Evolutionary conservation across 2,797 vertebrate species (phyloP), one percentile per base, ranked within the genome.

Genomic region (Toxotes lorentzi): DNA sequence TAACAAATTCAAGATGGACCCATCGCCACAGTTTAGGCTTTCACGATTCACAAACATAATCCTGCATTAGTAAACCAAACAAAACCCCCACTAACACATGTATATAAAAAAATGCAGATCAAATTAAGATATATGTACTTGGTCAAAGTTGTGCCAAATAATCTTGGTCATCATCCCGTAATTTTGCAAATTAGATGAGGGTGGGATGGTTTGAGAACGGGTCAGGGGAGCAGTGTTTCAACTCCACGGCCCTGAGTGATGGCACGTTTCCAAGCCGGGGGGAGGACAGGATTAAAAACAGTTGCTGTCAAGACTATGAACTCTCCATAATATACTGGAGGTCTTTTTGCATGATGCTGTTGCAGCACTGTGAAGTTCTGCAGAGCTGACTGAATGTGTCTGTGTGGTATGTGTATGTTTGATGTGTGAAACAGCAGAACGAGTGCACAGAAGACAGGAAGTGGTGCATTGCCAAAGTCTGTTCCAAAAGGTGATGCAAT

Each of bases 101-200:
- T 6, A 3, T 13, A 35, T 3, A 59, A 27, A 35, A 35, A 61
- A 14, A 19, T 30, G 27, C 62, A 34, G 17, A 51, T 12, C n/a
- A 45, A 9, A 66, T 23, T 16, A 50, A 73, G 7, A 27, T 13
- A 12, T 4, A 13, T 17, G 24, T 34, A 24, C 23, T 34, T 27
- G 5, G 64, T 19, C 40, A 59, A 41, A 34, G 2, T 48, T 41
- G 40, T 67, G 16, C 30, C 76, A 82, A 60, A 67, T 45, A 62
- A 84, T 89, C 90, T 76, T 2, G 4, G 21, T 78, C 86, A 81
- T 90, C 83, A 90, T 93, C 85, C 83, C 75, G 86, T 87, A 83
- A 89, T 90, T 90, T 67, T n/a, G 58, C 23, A 9, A 76, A 89
- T 88, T 66, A 40, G 17, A 32, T 1, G 24, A 82, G 79, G 50